Evolutionary conservation across 2,888 invertebrate species (phyloP).

Genomic region (Ophion ventricosus): DNA sequence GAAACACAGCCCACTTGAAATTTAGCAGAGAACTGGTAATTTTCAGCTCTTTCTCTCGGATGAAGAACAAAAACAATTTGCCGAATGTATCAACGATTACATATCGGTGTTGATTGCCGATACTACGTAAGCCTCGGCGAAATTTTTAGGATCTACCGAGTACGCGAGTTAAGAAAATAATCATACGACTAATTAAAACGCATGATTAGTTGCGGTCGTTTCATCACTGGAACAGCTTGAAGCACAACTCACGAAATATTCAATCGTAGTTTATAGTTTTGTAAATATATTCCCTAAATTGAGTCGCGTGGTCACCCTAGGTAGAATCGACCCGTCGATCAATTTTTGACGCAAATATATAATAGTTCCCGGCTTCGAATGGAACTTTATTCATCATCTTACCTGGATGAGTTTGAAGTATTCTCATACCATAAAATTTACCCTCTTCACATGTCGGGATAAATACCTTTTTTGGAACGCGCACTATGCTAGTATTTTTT

Average conservation of each 20-base stretch:
- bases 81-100: slow-evolving; percentile 1
- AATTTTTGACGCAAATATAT: too few relatives aligned
- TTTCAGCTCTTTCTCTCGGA: slow-evolving; percentile 25
- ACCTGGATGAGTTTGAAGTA: too few relatives aligned
- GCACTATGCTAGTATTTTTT: too few relatives aligned
- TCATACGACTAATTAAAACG: not conserved
- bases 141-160: slow-evolving; percentile 1
- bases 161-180: not conserved
- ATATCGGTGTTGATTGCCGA: slow-evolving; percentile 15
- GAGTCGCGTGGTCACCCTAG: too few relatives aligned
- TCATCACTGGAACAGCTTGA: not conserved
- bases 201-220: not conserved
- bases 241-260: not conserved
- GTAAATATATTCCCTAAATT: not conserved
- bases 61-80: not conserved
- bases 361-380: too few relatives aligned
- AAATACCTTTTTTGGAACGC: too few relatives aligned
- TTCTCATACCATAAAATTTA: too few relatives aligned
- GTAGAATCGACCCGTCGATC: too few relatives aligned
- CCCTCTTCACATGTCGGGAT: too few relatives aligned
- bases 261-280: not conserved
- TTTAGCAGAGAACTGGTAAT: slow-evolving; percentile 20
- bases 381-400: too few relatives aligned
- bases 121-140: slow-evolving; percentile 27
- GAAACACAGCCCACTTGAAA: slow-evolving; percentile 28